Base-by-base conservation (phyloP, 2,113 vertebrate species). In the Dipodomys spectabilis region DNA sequence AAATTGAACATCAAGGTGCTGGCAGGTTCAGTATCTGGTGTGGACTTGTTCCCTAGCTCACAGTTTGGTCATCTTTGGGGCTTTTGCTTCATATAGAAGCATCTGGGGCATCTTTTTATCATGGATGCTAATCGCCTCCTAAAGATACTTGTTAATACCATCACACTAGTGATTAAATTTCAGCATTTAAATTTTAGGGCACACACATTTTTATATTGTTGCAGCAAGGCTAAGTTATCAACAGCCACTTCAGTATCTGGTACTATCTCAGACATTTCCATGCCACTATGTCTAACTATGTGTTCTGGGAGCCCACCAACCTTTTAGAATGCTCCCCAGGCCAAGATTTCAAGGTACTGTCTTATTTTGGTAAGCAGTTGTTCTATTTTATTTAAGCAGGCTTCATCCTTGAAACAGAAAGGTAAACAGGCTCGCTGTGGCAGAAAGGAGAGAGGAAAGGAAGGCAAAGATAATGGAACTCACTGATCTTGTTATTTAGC, bases 391-490 rank as follows among this genome's bases (percentile, higher is more conserved):
- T 62, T 35, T 74, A 69, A 68, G 11, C 22, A 85, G 44, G 11
- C 68, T 91, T 77, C 32, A 69, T 30, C 49, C 32, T 79, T 92
- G 30, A 93, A 49, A 86, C 35, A 80, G 86, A 87, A 60, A 74
- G 64, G 20, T 57, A 60, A 57, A 20, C 10, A 60, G 28, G 2
- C 22, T 93, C 27, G 0, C 2, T 88, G 22, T 12, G 20, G 7
- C 15, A 75, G 71, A 87, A 30, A 67, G 25, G 28, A 1, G 5
- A 57, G 53, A 57, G 4, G 1, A 35, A 62, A 68, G 28, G 3
- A 83, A 88, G 15, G 12, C 81, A 16, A 5, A 44, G 35, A 85
- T 3, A 81, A 60, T 1, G 11, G 28, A 49, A 80, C 4, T 85
- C 78, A 82, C 28, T 15, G 87, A 5, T 74, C 44, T 87, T 74